Percentiles rank a stretch among this genome's conserved stretches.
phyloP scores from a whole-genome alignment of 2,113 vertebrate species.

The Odobenus rosmarus region DNA sequence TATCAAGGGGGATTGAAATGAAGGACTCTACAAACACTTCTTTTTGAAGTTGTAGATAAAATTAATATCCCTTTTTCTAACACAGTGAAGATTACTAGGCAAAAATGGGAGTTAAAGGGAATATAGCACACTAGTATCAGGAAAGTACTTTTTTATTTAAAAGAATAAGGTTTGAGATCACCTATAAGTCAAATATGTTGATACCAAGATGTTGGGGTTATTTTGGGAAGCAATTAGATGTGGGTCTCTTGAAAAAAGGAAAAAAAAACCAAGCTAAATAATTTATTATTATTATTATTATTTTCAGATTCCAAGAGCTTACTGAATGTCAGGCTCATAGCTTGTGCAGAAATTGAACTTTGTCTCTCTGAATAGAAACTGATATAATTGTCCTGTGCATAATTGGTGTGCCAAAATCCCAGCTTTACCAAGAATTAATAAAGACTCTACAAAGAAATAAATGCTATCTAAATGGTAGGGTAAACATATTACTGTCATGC shows the following conservation, averaged over 20 bases:
- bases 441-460: neutral
- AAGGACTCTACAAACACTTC: neutral
- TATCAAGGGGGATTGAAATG: neutral
- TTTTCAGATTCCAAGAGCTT: neutral
- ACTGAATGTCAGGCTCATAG: neutral
- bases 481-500: neutral
- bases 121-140: neutral
- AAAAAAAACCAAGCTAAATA: neutral
- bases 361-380: neutral
- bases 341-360: neutral
- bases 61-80: neutral
- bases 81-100: neutral
- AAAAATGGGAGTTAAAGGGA: neutral
- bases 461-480: neutral
- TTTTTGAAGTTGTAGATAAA: constrained; percentile 8
- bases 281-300: neutral
- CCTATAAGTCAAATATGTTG: neutral
- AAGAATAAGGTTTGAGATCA: constrained; percentile 20
- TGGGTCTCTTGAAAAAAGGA: neutral
- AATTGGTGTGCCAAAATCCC: neutral
- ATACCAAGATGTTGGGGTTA: neutral
- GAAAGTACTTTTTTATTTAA: neutral
- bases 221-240: constrained; percentile 46
- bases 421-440: constrained; percentile 19
- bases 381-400: neutral